Evolutionary conservation across 2,113 vertebrate genomes (phyloP).

Genomic region (Ascaphus truei): DNA sequence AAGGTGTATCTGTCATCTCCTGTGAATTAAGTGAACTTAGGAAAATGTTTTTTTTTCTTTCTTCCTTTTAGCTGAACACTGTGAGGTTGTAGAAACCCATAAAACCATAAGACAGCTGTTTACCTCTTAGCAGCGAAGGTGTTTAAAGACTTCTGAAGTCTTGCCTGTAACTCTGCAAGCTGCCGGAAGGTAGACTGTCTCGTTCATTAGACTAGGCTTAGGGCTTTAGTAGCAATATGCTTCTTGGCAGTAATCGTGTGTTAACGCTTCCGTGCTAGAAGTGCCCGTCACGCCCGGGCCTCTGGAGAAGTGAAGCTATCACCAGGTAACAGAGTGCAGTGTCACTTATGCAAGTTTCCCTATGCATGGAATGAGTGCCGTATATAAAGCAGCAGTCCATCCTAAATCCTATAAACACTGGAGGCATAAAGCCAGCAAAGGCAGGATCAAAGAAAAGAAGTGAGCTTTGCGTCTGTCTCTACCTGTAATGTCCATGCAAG

Average conservation of each 20-base stretch:
- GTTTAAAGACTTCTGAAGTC: no score
- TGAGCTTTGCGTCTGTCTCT: no score
- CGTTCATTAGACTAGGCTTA: neutral
- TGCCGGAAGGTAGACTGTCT: neutral
- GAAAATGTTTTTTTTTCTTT: conserved; percentile 3
- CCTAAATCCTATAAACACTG: no score
- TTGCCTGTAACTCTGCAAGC: neutral
- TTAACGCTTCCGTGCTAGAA: neutral
- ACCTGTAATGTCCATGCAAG: no score
- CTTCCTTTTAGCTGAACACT: conserved; percentile 23
- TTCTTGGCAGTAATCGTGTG: neutral
- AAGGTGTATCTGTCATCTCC: neutral
- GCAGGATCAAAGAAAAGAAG: no score
- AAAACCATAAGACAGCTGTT: neutral
- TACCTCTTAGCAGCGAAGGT: neutral
- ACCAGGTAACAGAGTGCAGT: neutral
- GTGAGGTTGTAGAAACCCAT: conserved; percentile 14
- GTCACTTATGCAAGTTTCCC: neutral
- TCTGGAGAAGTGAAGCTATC: neutral
- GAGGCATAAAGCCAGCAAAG: no score
- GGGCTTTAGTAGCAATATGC: neutral
- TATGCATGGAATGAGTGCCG: neutral
- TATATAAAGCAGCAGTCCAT: neutral
- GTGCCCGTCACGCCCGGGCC: neutral
- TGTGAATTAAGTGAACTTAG: neutral